Conservation (phyloP, 1,140 invertebrate species). For the Drosophila simulans region DNA sequence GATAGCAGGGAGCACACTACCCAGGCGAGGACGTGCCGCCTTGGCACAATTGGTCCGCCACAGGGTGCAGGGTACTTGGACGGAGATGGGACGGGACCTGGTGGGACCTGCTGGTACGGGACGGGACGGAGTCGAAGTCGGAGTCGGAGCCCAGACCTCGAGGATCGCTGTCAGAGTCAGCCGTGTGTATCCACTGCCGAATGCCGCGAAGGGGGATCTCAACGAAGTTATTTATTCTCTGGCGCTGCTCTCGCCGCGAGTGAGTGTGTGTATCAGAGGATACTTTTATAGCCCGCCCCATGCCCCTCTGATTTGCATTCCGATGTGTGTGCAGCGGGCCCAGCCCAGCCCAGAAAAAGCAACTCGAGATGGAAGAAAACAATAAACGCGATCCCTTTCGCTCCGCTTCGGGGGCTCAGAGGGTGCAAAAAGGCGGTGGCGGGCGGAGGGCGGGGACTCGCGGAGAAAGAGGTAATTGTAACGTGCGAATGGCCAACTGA, state of each 20-base stretch:
- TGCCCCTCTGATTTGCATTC: constrained; percentile 72
- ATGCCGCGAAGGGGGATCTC: constrained; percentile 59
- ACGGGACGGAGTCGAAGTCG: constrained; percentile 18
- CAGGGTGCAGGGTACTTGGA: constrained; percentile 67
- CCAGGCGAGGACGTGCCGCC: constrained; percentile 74
- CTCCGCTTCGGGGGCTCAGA: constrained; percentile 29
- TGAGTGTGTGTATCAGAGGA: constrained; percentile 56
- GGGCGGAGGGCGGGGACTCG: constrained; percentile 1
- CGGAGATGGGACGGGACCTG: constrained; percentile 9
- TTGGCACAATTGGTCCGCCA: constrained; percentile 71
- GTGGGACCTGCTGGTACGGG: neutral
- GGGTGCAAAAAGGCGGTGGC: constrained; percentile 24
- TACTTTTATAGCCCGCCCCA: constrained; percentile 69
- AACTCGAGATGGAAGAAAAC: constrained; percentile 11
- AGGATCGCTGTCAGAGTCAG: constrained; percentile 50
- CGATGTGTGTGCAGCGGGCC: constrained; percentile 72
- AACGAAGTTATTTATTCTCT: constrained; percentile 77
- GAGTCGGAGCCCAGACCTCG: constrained; percentile 20
- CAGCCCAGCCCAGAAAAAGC: constrained; percentile 71
- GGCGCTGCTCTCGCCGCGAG: constrained; percentile 21
- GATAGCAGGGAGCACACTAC: constrained; percentile 31
- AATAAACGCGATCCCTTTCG: constrained; percentile 54
- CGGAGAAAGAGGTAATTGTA: constrained; percentile 62
- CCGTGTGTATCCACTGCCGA: constrained; percentile 72
- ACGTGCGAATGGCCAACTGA: constrained; percentile 69